Conservation (phyloP, 1,140 invertebrate species). For the Monomorium pharaonis region DNA sequence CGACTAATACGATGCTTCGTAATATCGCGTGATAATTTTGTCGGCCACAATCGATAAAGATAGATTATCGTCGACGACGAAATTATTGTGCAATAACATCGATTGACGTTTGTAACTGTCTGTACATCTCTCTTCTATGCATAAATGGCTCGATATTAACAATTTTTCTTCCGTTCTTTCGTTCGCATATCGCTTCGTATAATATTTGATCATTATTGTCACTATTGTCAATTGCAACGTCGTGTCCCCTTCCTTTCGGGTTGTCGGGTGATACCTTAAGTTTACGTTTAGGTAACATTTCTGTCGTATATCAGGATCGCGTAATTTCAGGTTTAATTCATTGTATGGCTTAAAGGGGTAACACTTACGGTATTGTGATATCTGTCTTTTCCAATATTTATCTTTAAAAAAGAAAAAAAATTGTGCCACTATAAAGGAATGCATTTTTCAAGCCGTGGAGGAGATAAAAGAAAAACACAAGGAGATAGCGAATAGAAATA, state of each 20-base stretch:
- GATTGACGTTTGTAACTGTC: constrained; percentile 14
- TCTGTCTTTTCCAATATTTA: neutral
- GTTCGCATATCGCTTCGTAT: neutral
- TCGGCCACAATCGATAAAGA: neutral
- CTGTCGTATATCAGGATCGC: constrained; percentile 3
- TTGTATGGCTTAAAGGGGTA: constrained; percentile 15
- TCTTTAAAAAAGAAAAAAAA: constrained; percentile 15
- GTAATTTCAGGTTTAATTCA: constrained; percentile 7
- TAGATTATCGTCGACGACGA: neutral
- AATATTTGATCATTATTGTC: neutral
- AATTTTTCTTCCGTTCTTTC: neutral
- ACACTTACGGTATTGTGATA: neutral
- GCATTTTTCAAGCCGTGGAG: neutral
- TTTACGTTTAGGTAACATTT: neutral
- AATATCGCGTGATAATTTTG: constrained; percentile 11
- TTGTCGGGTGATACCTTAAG: constrained; percentile 20
- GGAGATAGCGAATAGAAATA: neutral
- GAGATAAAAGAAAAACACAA: too few relatives aligned
- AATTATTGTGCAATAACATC: constrained; percentile 6
- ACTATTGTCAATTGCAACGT: constrained; percentile 3
- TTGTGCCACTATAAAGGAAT: neutral
- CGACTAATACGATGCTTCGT: neutral
- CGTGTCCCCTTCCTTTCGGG: constrained; percentile 10
- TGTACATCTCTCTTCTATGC: neutral
- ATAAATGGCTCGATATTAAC: neutral